Evolutionary conservation across 2,888 invertebrate genomes (phyloP).

Genomic region (Diarsia rubi): DNA sequence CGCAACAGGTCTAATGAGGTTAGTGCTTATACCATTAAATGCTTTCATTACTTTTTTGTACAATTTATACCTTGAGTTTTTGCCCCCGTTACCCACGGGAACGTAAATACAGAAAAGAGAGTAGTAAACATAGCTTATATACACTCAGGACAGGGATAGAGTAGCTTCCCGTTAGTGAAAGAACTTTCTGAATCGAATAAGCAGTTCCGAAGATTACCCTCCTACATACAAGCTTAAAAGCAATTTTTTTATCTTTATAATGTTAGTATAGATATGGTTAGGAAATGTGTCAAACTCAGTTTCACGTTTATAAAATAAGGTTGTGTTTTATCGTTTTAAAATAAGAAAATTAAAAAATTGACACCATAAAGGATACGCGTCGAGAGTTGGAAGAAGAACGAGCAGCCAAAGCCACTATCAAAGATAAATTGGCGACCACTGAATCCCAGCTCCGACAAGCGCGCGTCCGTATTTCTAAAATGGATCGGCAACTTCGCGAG

Average conservation of each 20-base stretch:
- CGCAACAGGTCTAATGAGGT: constrained; percentile 77
- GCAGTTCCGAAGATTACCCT: too few species aligned
- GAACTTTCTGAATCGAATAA: too few species aligned
- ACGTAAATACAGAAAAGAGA: too few species aligned
- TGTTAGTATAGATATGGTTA: not conserved
- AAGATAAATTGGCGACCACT: constrained; percentile 80
- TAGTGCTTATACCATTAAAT: constrained; percentile 2
- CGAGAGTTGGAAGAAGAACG: constrained; percentile 83
- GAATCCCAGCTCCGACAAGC: constrained; percentile 83
- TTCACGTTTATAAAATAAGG: too few species aligned
- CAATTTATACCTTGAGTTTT: too few species aligned
- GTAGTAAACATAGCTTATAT: too few species aligned
- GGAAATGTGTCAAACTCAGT: not conserved
- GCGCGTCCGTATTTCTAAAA: constrained; percentile 81
- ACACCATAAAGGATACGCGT: constrained; percentile 75
- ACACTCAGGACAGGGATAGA: too few species aligned
- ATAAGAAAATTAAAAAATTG: not conserved
- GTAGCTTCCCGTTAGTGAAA: too few species aligned
- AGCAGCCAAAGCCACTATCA: constrained; percentile 72
- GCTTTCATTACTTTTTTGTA: not conserved
- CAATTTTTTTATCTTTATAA: not conserved
- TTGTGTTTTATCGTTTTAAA: too few species aligned
- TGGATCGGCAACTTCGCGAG: constrained; percentile 87
- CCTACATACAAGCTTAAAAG: not conserved
- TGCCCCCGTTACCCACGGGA: too few species aligned